phyloP scores from a whole-genome alignment of 2,888 invertebrate genomes.

The Chymomyza caudatula region DNA sequence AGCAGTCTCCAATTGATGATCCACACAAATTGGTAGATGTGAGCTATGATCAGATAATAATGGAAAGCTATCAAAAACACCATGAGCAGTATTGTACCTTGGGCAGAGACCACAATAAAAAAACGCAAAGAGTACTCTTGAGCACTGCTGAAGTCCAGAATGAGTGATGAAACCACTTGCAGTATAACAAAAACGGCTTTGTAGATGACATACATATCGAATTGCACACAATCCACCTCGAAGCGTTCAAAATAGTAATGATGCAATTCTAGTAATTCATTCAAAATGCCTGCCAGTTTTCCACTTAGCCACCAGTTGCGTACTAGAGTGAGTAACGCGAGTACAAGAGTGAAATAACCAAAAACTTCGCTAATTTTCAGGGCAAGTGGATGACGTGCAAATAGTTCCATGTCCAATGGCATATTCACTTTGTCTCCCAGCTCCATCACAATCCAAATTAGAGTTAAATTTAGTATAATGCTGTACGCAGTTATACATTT shows the following conservation, averaged over 20 bases:
- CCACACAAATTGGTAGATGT: constrained; percentile 42
- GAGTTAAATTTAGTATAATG: background rate
- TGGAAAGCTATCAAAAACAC: background rate
- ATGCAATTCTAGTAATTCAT: background rate
- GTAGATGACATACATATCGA: constrained; percentile 21
- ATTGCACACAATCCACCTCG: background rate
- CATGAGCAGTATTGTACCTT: background rate
- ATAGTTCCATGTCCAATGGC: background rate
- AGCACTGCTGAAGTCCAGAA: constrained; percentile 22
- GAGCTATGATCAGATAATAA: background rate
- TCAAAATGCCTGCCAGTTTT: background rate
- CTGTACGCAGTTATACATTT: constrained; percentile 34
- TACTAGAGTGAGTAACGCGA: background rate
- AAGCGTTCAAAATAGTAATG: background rate
- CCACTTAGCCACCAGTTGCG: background rate
- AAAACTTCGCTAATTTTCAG: background rate
- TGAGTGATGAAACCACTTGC: constrained; percentile 18
- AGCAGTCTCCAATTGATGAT: constrained; percentile 32
- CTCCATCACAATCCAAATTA: background rate
- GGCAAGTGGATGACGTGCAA: background rate
- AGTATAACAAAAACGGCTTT: constrained; percentile 16
- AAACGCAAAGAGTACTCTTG: constrained; percentile 12
- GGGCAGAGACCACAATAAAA: background rate
- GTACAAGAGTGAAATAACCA: background rate
- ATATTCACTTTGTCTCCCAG: background rate